A percentile compares a stretch with the other conserved stretches of the same genome.
phyloP scores from a whole-genome alignment of 2,888 invertebrate species.

The Campoplex nolae region DNA sequence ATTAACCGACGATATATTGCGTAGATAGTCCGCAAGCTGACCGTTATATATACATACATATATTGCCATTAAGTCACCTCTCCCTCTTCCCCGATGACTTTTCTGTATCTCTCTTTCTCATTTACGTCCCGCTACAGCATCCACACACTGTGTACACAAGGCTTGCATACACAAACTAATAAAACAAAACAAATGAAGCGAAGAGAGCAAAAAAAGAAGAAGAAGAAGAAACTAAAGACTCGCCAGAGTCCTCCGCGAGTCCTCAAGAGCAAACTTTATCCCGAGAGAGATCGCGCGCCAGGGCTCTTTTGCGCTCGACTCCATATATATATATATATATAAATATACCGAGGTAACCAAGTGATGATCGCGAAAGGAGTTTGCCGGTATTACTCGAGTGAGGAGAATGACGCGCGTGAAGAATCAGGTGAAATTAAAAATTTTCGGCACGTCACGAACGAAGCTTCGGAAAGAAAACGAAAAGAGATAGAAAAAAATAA shows the following conservation, averaged over 20 bases:
- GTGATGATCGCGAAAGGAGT: slow-evolving; percentile 55
- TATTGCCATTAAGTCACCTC: slow-evolving; percentile 34
- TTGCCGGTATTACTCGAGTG: slow-evolving; percentile 71
- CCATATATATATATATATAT: not conserved
- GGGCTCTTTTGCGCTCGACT: slow-evolving; percentile 52
- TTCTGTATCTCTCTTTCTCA: slow-evolving; percentile 10
- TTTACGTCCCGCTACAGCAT: slow-evolving; percentile 21
- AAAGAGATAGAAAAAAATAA: slow-evolving; percentile 7
- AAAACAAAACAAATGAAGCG: slow-evolving; percentile 18
- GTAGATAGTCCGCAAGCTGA: slow-evolving; percentile 76
- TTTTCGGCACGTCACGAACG: slow-evolving; percentile 68
- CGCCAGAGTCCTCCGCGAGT: slow-evolving; percentile 40
- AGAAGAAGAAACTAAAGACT: slow-evolving; percentile 5
- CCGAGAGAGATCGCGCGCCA: slow-evolving; percentile 60
- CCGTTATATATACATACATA: slow-evolving; percentile 57
- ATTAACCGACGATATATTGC: slow-evolving; percentile 82
- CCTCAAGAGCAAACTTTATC: slow-evolving; percentile 66
- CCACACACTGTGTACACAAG: slow-evolving; percentile 45
- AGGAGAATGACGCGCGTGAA: slow-evolving; percentile 74
- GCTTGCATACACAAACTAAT: slow-evolving; percentile 36
- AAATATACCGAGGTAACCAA: slow-evolving; percentile 10
- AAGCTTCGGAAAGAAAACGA: slow-evolving; percentile 17
- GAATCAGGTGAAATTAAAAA: slow-evolving; percentile 78
- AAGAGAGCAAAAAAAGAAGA: not conserved
- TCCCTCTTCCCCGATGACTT: slow-evolving; percentile 46